phyloP scores from a whole-genome alignment of 2,888 invertebrate genomes.

The Agelastica alni region DNA sequence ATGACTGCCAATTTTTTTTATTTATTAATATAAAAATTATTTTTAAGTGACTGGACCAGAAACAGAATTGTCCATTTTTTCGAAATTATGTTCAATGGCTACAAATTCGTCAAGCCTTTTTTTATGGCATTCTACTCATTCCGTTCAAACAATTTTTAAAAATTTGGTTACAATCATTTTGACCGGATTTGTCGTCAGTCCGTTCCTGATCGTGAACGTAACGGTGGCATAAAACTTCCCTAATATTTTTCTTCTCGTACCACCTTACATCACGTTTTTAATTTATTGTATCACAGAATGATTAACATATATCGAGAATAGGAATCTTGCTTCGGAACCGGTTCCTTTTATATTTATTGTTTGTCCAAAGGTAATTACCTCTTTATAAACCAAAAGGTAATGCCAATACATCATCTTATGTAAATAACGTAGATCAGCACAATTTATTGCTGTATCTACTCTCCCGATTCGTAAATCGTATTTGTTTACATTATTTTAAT shows the following conservation, averaged over 20 bases:
- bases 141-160: too few species aligned
- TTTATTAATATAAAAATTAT: too few species aligned
- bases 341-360: constrained; percentile 14
- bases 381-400: constrained; percentile 24
- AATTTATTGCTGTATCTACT: constrained; percentile 24
- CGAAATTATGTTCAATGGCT: too few species aligned
- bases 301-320: constrained; percentile 14
- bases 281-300: constrained; percentile 13
- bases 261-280: constrained; percentile 2
- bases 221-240: constrained; percentile 9
- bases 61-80: too few species aligned
- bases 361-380: constrained; percentile 18
- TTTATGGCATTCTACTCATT: too few species aligned
- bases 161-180: too few species aligned
- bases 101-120: too few species aligned
- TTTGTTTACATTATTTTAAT: constrained; percentile 27
- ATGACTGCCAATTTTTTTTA: too few species aligned
- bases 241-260: not conserved
- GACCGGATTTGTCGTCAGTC: not conserved
- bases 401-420: constrained; percentile 28
- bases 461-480: constrained; percentile 6
- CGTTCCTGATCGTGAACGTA: not conserved
- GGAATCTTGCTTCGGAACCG: constrained; percentile 14
- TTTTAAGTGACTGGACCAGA: too few species aligned
- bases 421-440: constrained; percentile 23